phyloP scores from a whole-genome alignment of 2,113 vertebrate species.

The Hypanus sabinus region DNA sequence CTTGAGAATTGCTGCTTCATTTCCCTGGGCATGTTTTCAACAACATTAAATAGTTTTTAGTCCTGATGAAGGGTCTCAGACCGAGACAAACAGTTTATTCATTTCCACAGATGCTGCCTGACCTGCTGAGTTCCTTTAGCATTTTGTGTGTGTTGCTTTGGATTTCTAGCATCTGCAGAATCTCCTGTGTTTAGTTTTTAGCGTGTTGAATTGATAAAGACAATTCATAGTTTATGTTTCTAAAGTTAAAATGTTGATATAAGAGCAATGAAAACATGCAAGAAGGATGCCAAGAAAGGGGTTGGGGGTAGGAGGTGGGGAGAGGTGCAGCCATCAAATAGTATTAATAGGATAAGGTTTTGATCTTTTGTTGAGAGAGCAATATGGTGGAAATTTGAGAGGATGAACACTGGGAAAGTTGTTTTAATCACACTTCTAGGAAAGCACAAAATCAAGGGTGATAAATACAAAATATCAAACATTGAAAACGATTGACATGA shows the following conservation, averaged over 20 bases:
- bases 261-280: background rate
- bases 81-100: too few relatives aligned
- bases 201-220: too few relatives aligned
- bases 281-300: background rate
- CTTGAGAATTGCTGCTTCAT: background rate
- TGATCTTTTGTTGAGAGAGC: background rate
- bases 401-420: background rate
- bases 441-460: background rate
- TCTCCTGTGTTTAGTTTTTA: too few relatives aligned
- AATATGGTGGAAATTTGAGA: background rate
- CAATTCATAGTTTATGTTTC: too few relatives aligned
- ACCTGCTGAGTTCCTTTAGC: too few relatives aligned
- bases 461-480: background rate
- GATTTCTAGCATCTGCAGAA: too few relatives aligned
- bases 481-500: background rate
- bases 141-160: too few relatives aligned
- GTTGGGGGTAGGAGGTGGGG: too few relatives aligned
- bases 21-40: background rate
- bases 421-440: background rate
- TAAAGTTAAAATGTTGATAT: background rate
- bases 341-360: background rate
- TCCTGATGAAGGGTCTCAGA: too few relatives aligned
- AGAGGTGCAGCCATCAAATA: background rate
- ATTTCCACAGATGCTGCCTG: too few relatives aligned
- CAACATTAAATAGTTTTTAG: too few relatives aligned